phyloP scores from a whole-genome alignment of 2,888 invertebrate genomes.

The Hipparchia semele region DNA sequence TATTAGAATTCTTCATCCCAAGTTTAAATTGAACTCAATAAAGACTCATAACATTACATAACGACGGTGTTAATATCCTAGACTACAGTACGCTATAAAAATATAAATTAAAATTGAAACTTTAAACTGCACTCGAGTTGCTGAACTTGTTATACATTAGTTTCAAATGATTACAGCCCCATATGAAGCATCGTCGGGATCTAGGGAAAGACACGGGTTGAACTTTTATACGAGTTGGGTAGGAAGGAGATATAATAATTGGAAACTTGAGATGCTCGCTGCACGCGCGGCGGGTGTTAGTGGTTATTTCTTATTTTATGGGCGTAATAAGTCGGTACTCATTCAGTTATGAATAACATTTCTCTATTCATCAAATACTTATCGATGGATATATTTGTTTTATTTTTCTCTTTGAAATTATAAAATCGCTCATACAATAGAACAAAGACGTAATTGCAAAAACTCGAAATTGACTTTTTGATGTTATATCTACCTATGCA shows the following conservation, averaged over 20 bases:
- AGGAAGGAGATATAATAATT: slow-evolving; percentile 76
- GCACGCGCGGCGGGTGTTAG: slow-evolving; percentile 59
- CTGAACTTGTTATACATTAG: slow-evolving; percentile 43
- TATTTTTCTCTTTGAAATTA: too few relatives aligned
- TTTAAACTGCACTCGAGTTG: slow-evolving; percentile 35
- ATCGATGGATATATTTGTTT: not conserved
- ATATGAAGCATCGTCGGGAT: slow-evolving; percentile 49
- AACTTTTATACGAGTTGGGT: slow-evolving; percentile 80
- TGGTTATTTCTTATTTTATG: slow-evolving; percentile 60
- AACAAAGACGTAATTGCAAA: too few relatives aligned
- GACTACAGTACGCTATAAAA: slow-evolving; percentile 8
- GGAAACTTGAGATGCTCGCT: slow-evolving; percentile 71
- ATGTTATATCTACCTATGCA: too few relatives aligned
- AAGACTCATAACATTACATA: slow-evolving; percentile 4
- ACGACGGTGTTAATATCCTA: slow-evolving; percentile 3
- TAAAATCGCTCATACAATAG: too few relatives aligned
- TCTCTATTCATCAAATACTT: slow-evolving; percentile 18
- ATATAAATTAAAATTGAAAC: slow-evolving; percentile 27
- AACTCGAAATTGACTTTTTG: too few relatives aligned
- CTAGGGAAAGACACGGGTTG: slow-evolving; percentile 62
- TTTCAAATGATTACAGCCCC: slow-evolving; percentile 50
- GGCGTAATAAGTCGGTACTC: slow-evolving; percentile 39
- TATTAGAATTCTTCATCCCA: not conserved
- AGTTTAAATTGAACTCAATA: slow-evolving; percentile 5
- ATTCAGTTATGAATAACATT: slow-evolving; percentile 36